Evolutionary conservation across 2,797 vertebrate genomes (phyloP), one percentile per base, ranked within the genome.

Genomic region (Cossypha niveicapilla): DNA sequence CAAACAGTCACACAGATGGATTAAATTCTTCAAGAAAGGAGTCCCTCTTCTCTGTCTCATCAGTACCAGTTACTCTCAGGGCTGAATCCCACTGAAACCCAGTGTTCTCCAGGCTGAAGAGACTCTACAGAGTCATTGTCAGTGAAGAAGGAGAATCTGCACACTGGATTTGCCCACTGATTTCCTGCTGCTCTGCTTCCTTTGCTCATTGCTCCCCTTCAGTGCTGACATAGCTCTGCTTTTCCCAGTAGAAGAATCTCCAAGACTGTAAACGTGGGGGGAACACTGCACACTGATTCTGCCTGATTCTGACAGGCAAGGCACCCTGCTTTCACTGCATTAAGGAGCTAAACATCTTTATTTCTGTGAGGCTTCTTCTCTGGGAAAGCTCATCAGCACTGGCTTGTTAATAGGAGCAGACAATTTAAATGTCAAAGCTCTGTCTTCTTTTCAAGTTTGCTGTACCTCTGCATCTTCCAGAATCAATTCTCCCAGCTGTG

Each of bases 261-360:
- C 44, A 67, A 81, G 58, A 67, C 0, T 53, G 35, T 47, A 73
- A 63, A 47, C 1, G 0, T 30, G 23, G 5, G 21, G n/a, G 19
- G 18, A 81, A 35, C 5, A 11, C 0, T 65, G 28, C 13, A 15
- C n/a, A 62, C 10, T 0, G 1, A 8, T 85, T 61, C 51, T 66
- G 15, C 18, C 58, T 61, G 5, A 12, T 22, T 45, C 77, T 62
- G 51, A n/a, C 11, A 41, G 56, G 41, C 45, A 73, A 65, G 18
- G 57, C 60, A 23, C 23, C 62, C 34, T 56, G 81, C 54, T 54
- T 81, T 13, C 35, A 15, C n/a, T 1, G 3, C n/a, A 3, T 42
- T 74, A 18, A 68, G 65, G 9, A 66, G n/a, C 15, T 66, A 39
- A 92, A 72, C 8, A 11, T 5, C 51, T 57, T 1, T 61, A 39